A percentile compares a stretch with the other conserved stretches of the same genome.
These are phyloP conservation scores for Rallus limicola DNA, from an alignment of 2,113 vertebrate species.

Conservation along the genomic window DNA sequence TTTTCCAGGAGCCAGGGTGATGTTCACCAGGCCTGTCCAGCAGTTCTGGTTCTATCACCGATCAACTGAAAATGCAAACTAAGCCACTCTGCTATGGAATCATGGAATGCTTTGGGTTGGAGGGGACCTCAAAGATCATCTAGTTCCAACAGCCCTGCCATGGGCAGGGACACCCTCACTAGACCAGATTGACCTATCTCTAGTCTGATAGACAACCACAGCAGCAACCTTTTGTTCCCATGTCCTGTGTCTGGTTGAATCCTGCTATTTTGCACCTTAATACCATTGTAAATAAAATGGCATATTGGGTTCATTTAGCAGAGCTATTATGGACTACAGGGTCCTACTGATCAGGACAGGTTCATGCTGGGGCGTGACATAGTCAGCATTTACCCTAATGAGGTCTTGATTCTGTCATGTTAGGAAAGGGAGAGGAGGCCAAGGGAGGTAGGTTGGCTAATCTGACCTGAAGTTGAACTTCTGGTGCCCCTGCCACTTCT, in stretches of 20 bases:
- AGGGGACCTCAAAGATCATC: no score
- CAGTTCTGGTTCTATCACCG: not conserved
- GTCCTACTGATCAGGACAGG: not conserved
- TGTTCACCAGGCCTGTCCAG: not conserved
- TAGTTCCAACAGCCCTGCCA: no score
- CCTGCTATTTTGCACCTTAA: not conserved
- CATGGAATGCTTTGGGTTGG: no score
- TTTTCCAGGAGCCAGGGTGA: not conserved
- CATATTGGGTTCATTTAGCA: not conserved
- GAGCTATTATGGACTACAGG: not conserved
- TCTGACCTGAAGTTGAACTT: not conserved
- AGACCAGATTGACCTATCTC: not conserved
- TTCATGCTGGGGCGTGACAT: not conserved
- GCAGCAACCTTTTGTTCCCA: not conserved
- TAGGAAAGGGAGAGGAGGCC: not conserved
- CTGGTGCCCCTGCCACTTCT: not conserved
- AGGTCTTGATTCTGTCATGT: not conserved
- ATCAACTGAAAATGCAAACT: not conserved
- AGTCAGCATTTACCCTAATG: not conserved
- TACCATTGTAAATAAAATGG: not conserved
- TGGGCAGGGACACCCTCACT: no score
- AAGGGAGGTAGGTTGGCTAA: not conserved
- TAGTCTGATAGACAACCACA: not conserved
- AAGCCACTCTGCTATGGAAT: not conserved
- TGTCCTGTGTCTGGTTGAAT: not conserved